phyloP scores from a whole-genome alignment of 2,113 vertebrate species.

The Lepidiolamprologus cunningtoni region DNA sequence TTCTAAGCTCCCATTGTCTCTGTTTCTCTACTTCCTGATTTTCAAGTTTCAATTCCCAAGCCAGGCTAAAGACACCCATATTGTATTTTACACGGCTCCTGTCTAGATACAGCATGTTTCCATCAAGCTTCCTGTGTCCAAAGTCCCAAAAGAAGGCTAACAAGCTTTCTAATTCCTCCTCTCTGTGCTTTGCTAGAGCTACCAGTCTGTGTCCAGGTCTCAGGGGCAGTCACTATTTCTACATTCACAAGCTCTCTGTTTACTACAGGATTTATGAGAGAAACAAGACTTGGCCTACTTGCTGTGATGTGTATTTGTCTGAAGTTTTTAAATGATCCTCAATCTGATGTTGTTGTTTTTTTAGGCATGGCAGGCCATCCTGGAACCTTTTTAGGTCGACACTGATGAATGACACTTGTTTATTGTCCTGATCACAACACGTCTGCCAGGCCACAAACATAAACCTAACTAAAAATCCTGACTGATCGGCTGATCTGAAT shows the following conservation, averaged over 20 bases:
- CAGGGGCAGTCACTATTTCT: constrained; percentile 37
- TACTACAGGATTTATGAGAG: constrained; percentile 21
- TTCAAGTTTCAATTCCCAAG: constrained; percentile 55
- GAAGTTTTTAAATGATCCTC: neutral
- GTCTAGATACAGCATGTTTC: constrained; percentile 61
- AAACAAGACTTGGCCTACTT: constrained; percentile 23
- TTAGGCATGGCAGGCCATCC: neutral
- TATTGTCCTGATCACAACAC: neutral
- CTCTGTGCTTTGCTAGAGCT: neutral
- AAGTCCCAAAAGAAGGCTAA: constrained; percentile 55
- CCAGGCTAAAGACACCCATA: constrained; percentile 54
- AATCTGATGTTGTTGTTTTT: neutral
- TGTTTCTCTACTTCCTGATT: constrained; percentile 29
- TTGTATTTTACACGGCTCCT: constrained; percentile 56
- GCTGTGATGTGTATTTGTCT: constrained; percentile 3
- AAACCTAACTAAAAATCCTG: neutral
- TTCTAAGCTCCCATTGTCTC: constrained; percentile 14
- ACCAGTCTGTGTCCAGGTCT: constrained; percentile 43
- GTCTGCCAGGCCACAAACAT: neutral
- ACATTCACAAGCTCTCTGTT: constrained; percentile 51
- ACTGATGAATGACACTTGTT: neutral
- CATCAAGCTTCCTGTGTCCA: constrained; percentile 54
- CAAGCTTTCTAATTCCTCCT: constrained; percentile 10
- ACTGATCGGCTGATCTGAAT: neutral
- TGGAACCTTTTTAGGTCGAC: neutral